Conservation (phyloP, 2,113 vertebrate species). For the Oplegnathus fasciatus region DNA sequence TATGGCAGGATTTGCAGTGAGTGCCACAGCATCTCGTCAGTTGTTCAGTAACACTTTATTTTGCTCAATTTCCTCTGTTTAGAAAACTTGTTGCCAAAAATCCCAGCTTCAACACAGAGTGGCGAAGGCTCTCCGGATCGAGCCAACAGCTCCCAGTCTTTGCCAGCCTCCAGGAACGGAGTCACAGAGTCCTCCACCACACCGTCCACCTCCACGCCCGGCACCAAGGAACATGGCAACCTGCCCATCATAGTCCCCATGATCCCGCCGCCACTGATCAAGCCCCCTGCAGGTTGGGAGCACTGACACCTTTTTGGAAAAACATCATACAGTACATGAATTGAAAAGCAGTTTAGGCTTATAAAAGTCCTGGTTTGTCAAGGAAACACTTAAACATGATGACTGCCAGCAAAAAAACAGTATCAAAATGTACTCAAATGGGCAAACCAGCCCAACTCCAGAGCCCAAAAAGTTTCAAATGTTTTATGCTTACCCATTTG, state of each 20-base stretch:
- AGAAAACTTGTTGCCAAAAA: constrained; percentile 99
- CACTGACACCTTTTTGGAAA: constrained; percentile 26
- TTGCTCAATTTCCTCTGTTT: constrained; percentile 72
- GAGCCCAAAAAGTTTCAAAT: constrained; percentile 3
- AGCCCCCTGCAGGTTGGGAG: constrained; percentile 95
- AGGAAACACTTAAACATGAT: background rate
- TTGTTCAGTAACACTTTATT: constrained; percentile 31
- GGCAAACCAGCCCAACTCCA: background rate
- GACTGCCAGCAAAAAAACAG: background rate
- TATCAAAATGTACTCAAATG: background rate
- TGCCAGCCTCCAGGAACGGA: constrained; percentile 93
- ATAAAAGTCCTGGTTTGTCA: background rate
- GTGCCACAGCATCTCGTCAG: constrained; percentile 8
- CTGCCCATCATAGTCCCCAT: constrained; percentile 97
- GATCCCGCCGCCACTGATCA: constrained; percentile 97
- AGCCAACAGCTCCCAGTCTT: constrained; percentile 91
- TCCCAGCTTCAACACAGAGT: constrained; percentile 89
- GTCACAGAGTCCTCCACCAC: constrained; percentile 90
- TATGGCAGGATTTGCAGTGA: background rate
- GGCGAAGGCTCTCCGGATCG: constrained; percentile 91
- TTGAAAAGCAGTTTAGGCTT: constrained; percentile 25
- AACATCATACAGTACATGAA: constrained; percentile 1
- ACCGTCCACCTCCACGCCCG: constrained; percentile 90
- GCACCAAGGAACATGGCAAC: constrained; percentile 94
- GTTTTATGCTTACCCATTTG: background rate